These are phyloP conservation scores for Streptopelia turtur DNA, from an alignment of 2,797 vertebrate species.

Conservation along the genomic window DNA sequence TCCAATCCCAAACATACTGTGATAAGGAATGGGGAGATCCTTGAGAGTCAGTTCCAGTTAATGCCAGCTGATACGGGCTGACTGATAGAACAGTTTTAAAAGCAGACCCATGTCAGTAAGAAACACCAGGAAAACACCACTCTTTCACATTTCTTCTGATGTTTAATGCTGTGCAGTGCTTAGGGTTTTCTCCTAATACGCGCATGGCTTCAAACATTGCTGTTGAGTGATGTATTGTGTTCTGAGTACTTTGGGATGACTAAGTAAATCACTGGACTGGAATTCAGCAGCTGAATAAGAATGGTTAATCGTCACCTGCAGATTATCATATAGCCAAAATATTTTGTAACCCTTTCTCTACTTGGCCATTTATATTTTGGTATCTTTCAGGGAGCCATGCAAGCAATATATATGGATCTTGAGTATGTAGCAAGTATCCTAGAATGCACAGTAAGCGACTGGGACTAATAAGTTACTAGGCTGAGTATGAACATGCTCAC, in stretches of 20 bases:
- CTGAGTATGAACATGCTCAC: background rate
- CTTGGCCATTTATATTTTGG: background rate
- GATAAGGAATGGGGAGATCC: background rate
- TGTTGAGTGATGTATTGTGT: background rate
- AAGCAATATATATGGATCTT: background rate
- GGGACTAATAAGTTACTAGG: background rate
- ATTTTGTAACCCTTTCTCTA: background rate
- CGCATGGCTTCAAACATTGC: background rate
- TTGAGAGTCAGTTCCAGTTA: background rate
- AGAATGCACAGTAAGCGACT: background rate
- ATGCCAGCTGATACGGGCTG: background rate
- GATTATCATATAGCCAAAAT: background rate
- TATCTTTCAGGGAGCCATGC: background rate
- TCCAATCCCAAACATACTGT: too few relatives aligned
- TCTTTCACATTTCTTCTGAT: background rate
- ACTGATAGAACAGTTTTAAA: background rate
- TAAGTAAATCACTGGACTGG: background rate
- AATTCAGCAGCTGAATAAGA: background rate
- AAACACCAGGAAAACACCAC: background rate
- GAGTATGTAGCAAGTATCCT: background rate
- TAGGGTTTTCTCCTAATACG: background rate
- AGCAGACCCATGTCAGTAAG: rapidly evolving
- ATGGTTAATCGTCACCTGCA: background rate
- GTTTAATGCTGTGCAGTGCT: background rate
- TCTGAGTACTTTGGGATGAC: background rate